These are phyloP conservation scores for Gisinianus flammeolus DNA, from an alignment of 2,888 invertebrate genomes.

Conservation along the genomic window DNA sequence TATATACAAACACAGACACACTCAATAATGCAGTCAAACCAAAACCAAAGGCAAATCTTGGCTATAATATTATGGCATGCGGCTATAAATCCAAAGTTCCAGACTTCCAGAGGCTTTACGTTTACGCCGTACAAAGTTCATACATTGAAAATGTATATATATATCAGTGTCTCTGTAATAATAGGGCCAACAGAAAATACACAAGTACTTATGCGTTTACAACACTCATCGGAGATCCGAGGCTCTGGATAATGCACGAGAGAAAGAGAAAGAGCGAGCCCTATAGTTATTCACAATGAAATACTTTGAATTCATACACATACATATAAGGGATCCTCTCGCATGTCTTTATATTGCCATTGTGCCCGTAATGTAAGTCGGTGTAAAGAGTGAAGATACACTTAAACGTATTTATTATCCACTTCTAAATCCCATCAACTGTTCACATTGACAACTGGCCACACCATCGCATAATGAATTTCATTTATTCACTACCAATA, in stretches of 20 bases:
- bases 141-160: background rate
- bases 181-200: background rate
- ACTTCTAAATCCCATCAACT: constrained; percentile 6
- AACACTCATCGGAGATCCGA: too few relatives aligned
- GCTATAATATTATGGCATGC: background rate
- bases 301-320: too few relatives aligned
- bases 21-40: background rate
- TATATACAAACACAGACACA: background rate
- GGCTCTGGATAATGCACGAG: too few relatives aligned
- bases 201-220: background rate
- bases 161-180: background rate
- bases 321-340: background rate
- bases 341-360: background rate
- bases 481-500: constrained; percentile 13
- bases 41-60: background rate
- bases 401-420: constrained; percentile 23
- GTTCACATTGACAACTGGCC: background rate
- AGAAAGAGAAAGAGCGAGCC: background rate
- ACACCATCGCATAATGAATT: constrained; percentile 19
- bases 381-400: constrained; percentile 6
- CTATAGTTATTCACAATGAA: too few relatives aligned
- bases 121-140: background rate
- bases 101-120: background rate
- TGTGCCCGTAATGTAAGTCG: background rate
- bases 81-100: background rate